Conservation (phyloP, 2,888 invertebrate species). For the Heliothis peltigera region DNA sequence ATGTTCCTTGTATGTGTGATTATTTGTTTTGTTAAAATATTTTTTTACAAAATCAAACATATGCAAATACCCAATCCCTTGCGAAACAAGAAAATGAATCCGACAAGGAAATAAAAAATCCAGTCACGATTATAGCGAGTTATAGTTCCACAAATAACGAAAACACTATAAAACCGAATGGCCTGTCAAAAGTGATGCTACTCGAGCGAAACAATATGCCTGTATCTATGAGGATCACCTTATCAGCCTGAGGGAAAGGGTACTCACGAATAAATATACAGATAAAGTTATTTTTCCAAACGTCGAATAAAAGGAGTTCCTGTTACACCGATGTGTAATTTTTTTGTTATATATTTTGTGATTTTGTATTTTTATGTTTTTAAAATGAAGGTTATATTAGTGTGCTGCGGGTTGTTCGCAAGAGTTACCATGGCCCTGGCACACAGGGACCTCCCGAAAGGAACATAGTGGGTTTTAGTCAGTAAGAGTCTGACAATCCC, state of each 20-base stretch:
- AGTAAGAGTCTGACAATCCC: too few relatives aligned
- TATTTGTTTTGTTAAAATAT: too few relatives aligned
- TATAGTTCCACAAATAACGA: slow-evolving; percentile 62
- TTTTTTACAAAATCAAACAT: too few relatives aligned
- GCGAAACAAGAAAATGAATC: not conserved
- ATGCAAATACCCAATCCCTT: too few relatives aligned
- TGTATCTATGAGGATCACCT: slow-evolving; percentile 76
- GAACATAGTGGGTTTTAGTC: too few relatives aligned
- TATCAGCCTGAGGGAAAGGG: slow-evolving; percentile 75
- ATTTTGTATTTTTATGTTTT: too few relatives aligned
- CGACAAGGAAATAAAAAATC: slow-evolving; percentile 16
- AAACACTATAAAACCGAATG: slow-evolving; percentile 65
- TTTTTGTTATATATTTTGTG: not conserved
- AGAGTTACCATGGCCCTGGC: too few relatives aligned
- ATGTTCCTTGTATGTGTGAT: too few relatives aligned
- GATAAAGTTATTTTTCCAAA: slow-evolving; percentile 87
- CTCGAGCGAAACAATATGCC: slow-evolving; percentile 70
- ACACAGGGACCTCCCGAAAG: too few relatives aligned
- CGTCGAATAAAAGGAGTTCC: slow-evolving; percentile 73
- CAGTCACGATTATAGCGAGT: not conserved
- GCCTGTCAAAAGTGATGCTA: slow-evolving; percentile 71
- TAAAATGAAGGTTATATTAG: too few relatives aligned
- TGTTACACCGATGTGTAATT: slow-evolving; percentile 71
- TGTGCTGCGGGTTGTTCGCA: too few relatives aligned
- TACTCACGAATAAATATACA: slow-evolving; percentile 82